phyloP scores from a whole-genome alignment of 2,888 invertebrate species.

The Andrena trimmerana region DNA sequence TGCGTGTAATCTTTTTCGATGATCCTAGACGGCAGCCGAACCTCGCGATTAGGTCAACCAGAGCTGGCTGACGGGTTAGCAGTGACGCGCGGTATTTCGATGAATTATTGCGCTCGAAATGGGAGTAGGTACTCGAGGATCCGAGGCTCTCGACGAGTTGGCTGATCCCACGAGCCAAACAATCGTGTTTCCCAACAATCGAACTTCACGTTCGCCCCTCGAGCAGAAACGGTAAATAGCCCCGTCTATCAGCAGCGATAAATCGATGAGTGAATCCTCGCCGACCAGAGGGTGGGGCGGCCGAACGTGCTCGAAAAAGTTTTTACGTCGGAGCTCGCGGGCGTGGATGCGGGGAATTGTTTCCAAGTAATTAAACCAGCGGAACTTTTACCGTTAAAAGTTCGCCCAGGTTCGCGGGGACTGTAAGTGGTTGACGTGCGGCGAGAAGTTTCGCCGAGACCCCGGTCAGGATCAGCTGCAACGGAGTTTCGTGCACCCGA shows the following conservation, averaged over 20 bases:
- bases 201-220: too few relatives aligned
- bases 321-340: constrained; percentile 25
- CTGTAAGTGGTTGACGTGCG: constrained; percentile 72
- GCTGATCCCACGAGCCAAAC: too few relatives aligned
- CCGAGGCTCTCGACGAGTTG: too few relatives aligned
- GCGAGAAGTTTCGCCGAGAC: constrained; percentile 62
- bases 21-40: constrained; percentile 33
- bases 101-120: neutral
- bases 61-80: constrained; percentile 2
- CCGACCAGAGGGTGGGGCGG: neutral
- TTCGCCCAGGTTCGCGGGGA: constrained; percentile 59
- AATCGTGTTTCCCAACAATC: too few relatives aligned
- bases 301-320: constrained; percentile 21
- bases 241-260: constrained; percentile 10
- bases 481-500: constrained; percentile 45
- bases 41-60: constrained; percentile 45
- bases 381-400: constrained; percentile 83
- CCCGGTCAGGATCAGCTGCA: constrained; percentile 71
- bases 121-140: too few relatives aligned
- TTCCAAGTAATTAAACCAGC: constrained; percentile 84
- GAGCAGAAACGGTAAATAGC: too few relatives aligned
- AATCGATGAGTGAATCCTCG: constrained; percentile 46
- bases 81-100: neutral
- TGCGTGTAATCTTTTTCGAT: constrained; percentile 59
- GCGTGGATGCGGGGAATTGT: constrained; percentile 77